phyloP scores from a whole-genome alignment of 2,888 invertebrate genomes.

The Lithophane ornitopus region DNA sequence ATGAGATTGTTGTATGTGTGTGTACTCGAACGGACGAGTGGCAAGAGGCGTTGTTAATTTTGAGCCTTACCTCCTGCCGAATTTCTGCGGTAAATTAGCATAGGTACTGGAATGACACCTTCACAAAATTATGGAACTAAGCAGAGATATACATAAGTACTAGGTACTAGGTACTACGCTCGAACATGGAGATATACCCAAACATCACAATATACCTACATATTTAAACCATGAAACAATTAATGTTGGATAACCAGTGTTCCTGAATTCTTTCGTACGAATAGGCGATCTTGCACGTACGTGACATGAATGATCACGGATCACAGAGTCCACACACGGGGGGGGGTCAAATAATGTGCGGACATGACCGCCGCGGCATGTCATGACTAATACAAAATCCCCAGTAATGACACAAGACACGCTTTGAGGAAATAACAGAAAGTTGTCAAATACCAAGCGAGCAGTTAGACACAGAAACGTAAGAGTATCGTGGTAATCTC shows the following conservation, averaged over 20 bases:
- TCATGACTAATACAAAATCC: constrained; percentile 50
- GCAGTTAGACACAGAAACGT: background rate
- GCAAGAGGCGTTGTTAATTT: background rate
- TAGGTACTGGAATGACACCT: background rate
- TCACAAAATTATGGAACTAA: background rate
- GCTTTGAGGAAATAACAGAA: constrained; percentile 57
- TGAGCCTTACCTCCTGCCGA: background rate
- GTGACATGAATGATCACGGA: constrained; percentile 42
- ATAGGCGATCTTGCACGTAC: constrained; percentile 31
- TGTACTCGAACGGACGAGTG: background rate
- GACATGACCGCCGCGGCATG: constrained; percentile 15
- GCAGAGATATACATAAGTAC: background rate
- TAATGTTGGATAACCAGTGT: background rate
- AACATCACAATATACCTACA: background rate
- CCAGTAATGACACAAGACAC: constrained; percentile 41
- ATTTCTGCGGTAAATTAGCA: background rate
- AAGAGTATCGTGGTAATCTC: background rate
- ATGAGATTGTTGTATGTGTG: background rate
- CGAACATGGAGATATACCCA: background rate
- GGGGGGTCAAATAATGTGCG: constrained; percentile 19
- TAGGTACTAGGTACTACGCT: background rate
- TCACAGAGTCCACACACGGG: background rate
- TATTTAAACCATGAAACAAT: background rate
- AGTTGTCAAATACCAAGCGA: constrained; percentile 50
- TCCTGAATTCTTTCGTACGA: constrained; percentile 1